Percentiles rank a stretch among this genome's conserved stretches.
Conservation (phyloP, 1,140 invertebrate genomes). For the Lasioglossum baleicum region DNA sequence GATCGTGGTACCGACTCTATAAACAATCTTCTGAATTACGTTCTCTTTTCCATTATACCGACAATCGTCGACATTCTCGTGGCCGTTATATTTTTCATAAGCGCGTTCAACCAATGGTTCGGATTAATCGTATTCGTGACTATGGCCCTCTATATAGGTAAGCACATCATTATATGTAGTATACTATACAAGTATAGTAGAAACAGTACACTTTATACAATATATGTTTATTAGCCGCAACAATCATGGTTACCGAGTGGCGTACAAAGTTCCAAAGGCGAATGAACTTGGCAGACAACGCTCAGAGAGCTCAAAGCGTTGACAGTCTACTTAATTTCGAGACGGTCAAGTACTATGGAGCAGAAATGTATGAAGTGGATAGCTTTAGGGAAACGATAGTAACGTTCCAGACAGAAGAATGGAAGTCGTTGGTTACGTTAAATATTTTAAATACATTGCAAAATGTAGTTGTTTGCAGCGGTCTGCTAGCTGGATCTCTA, state of each 20-base stretch:
- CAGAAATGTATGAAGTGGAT: constrained; percentile 93
- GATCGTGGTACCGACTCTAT: constrained; percentile 97
- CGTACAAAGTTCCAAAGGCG: constrained; percentile 94
- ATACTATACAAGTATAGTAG: neutral
- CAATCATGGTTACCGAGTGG: constrained; percentile 96
- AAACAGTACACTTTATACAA: constrained; percentile 3
- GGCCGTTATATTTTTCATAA: constrained; percentile 94
- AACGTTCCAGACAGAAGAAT: constrained; percentile 93
- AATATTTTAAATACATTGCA: constrained; percentile 94
- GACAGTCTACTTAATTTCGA: constrained; percentile 99
- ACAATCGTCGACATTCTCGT: constrained; percentile 95
- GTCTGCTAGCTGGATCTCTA: constrained; percentile 91
- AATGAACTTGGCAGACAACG: constrained; percentile 97
- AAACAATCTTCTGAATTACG: constrained; percentile 94
- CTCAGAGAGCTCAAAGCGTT: constrained; percentile 92
- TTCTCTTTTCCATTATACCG: constrained; percentile 93
- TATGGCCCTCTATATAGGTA: constrained; percentile 95
- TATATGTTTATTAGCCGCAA: constrained; percentile 83
- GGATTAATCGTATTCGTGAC: constrained; percentile 95
- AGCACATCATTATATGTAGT: constrained; percentile 71
- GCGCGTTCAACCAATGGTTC: constrained; percentile 95
- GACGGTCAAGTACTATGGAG: constrained; percentile 98
- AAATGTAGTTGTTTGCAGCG: constrained; percentile 93
- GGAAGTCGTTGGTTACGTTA: constrained; percentile 90
- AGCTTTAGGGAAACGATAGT: constrained; percentile 90